Evolutionary conservation across 2,113 vertebrate species (phyloP).

Genomic region (Aptenodytes forsteri): DNA sequence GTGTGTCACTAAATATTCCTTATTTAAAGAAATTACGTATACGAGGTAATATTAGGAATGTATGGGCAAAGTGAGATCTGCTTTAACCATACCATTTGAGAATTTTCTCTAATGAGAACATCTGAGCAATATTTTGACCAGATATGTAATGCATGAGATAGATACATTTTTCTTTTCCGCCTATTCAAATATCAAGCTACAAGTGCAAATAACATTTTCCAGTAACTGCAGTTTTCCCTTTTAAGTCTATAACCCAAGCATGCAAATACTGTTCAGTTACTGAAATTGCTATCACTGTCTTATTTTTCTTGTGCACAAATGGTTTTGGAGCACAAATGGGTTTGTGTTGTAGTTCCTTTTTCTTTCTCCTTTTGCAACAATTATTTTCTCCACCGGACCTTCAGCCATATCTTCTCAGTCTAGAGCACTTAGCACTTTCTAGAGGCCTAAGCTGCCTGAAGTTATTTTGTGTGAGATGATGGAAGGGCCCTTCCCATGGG

Average conservation of each 20-base stretch:
- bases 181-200: neutral
- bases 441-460: neutral
- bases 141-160: neutral
- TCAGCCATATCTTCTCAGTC: neutral
- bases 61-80: neutral
- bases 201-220: neutral
- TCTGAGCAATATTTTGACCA: neutral
- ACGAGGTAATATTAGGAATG: neutral
- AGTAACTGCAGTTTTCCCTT: neutral
- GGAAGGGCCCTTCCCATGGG: neutral
- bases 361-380: neutral
- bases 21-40: neutral
- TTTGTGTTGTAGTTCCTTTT: neutral
- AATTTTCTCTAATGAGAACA: neutral
- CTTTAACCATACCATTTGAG: rapidly evolving
- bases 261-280: neutral
- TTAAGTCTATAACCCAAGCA: neutral
- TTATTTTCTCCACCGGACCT: neutral
- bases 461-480: neutral
- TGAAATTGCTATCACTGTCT: neutral
- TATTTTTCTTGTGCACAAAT: neutral
- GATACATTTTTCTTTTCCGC: neutral
- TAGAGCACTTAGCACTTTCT: neutral
- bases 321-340: neutral
- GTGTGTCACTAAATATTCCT: neutral